Evolutionary conservation across 2,113 vertebrate species (phyloP).

Genomic region (Sphaerodactylus townsendi): DNA sequence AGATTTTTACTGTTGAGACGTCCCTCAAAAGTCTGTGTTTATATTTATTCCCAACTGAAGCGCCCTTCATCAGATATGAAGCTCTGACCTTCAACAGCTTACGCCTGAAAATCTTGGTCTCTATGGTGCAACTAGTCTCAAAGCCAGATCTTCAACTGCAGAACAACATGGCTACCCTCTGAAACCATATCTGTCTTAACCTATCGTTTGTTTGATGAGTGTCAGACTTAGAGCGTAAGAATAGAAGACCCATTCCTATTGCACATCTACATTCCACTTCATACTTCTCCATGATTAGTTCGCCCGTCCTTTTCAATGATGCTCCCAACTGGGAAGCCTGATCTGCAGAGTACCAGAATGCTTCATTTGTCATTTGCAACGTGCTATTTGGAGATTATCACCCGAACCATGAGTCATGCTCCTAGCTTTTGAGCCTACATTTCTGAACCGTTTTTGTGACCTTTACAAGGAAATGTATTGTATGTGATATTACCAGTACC

Average conservation of each 20-base stretch:
- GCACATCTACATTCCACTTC: slow-evolving; percentile 35
- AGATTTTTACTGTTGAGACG: no score
- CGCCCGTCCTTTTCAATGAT: slow-evolving; percentile 32
- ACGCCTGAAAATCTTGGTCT: no score
- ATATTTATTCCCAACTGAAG: no score
- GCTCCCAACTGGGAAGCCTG: slow-evolving; percentile 55
- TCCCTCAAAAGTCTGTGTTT: no score
- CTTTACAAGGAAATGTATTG: slow-evolving; percentile 81
- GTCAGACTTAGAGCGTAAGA: neutral
- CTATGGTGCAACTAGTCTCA: no score
- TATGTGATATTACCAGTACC: no score
- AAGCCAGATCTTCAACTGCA: no score
- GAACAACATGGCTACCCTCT: no score
- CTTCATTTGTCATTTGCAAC: slow-evolving; percentile 68
- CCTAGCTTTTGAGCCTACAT: slow-evolving; percentile 58
- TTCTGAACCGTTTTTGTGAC: slow-evolving; percentile 70
- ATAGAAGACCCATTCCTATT: slow-evolving; percentile 21
- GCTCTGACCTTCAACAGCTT: no score
- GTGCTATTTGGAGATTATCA: slow-evolving; percentile 64
- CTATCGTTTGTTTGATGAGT: neutral
- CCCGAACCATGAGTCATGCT: slow-evolving; percentile 70
- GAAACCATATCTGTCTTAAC: no score
- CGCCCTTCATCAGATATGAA: no score
- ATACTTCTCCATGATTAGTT: slow-evolving; percentile 46
- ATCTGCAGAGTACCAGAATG: slow-evolving; percentile 51